These are phyloP conservation scores for Eupeodes corollae DNA, from an alignment of 1,140 invertebrate species.

Conservation along the genomic window DNA sequence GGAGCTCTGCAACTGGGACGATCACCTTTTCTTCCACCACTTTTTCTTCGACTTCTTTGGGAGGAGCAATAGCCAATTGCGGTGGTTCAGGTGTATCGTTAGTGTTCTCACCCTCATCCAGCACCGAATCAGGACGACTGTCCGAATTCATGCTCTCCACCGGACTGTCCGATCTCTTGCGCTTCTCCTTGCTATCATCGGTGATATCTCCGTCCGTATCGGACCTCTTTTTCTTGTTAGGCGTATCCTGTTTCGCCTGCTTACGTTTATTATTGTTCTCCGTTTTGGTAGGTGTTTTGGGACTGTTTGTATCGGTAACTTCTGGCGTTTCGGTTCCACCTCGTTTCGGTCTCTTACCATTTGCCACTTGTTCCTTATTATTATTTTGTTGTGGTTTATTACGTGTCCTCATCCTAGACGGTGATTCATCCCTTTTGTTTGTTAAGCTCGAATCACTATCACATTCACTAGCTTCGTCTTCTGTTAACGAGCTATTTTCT, in stretches of 20 bases:
- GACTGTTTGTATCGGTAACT: conserved; percentile 36
- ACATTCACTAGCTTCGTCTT: conserved; percentile 85
- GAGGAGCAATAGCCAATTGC: conserved; percentile 10
- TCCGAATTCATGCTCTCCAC: conserved; percentile 70
- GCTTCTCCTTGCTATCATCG: conserved; percentile 49
- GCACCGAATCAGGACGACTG: conserved; percentile 53
- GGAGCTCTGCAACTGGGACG: not conserved
- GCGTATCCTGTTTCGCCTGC: conserved; percentile 51
- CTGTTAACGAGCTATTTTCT: conserved; percentile 82
- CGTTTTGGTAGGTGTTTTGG: conserved; percentile 46
- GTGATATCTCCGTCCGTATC: conserved; percentile 11
- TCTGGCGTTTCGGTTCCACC: conserved; percentile 59
- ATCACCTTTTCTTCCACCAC: conserved; percentile 16
- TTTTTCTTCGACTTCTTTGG: conserved; percentile 1
- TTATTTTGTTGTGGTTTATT: conserved; percentile 51
- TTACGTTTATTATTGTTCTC: conserved; percentile 55
- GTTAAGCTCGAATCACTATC: conserved; percentile 79
- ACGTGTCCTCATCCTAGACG: conserved; percentile 76
- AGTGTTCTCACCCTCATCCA: conserved; percentile 58
- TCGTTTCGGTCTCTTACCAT: conserved; percentile 50
- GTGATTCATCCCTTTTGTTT: conserved; percentile 57
- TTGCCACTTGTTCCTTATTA: conserved; percentile 48
- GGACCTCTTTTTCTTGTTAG: conserved; percentile 61
- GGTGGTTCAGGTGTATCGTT: conserved; percentile 20
- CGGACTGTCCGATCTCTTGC: conserved; percentile 59